Conservation (phyloP, 2,797 vertebrate species). For the Sebastiscus albofasciatus region DNA sequence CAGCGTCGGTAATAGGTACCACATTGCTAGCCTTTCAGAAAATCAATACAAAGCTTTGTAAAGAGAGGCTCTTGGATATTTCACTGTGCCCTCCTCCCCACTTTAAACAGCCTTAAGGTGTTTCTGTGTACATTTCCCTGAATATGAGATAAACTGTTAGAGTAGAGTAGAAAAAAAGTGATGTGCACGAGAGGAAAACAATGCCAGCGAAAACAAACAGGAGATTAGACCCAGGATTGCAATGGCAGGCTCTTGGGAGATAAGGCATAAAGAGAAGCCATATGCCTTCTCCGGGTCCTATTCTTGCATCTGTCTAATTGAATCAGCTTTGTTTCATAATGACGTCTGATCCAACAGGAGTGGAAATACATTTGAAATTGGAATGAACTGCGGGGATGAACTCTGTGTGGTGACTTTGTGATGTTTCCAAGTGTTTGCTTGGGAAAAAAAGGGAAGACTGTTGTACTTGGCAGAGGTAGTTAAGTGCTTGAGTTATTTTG, state of each 20-base stretch:
- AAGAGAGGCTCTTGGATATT: conserved; percentile 12
- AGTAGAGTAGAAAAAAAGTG: conserved; percentile 40
- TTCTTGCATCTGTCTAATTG: conserved; percentile 68
- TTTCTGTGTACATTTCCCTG: conserved; percentile 53
- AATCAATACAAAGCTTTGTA: conserved; percentile 50
- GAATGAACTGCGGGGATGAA: conserved; percentile 22
- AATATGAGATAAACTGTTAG: conserved; percentile 51
- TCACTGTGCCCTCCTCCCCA: neutral
- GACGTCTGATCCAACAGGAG: conserved; percentile 35
- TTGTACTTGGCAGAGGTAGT: conserved; percentile 45
- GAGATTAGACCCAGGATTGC: conserved; percentile 73
- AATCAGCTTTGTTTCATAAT: conserved; percentile 69
- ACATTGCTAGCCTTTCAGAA: conserved; percentile 35
- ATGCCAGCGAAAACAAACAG: conserved; percentile 58
- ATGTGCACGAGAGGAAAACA: conserved; percentile 56
- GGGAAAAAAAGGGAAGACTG: conserved; percentile 4
- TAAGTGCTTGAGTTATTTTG: conserved; percentile 44
- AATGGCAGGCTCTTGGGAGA: conserved; percentile 60
- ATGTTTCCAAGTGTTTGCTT: conserved; percentile 40
- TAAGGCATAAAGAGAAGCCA: conserved; percentile 58
- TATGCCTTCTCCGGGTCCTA: conserved; percentile 23
- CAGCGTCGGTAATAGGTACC: conserved; percentile 33
- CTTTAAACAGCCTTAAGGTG: conserved; percentile 19
- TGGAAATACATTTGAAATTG: conserved; percentile 15
- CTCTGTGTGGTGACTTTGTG: conserved; percentile 13